Evolutionary conservation across 1,140 invertebrate genomes (phyloP), one percentile per base, ranked within the genome.

Genomic region (Apolygus lucorum): DNA sequence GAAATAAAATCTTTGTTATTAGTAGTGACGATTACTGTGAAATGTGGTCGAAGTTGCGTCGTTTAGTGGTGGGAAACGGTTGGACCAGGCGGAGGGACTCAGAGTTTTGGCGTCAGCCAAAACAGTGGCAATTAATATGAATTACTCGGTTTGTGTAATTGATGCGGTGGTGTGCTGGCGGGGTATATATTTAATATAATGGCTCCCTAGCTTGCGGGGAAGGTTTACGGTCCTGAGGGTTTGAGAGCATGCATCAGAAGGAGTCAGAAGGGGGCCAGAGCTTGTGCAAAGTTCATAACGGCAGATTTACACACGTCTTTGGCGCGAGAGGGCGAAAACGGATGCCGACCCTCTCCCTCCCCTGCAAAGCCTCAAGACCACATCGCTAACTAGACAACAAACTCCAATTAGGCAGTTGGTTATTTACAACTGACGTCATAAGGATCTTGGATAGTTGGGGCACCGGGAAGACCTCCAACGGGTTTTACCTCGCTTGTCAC

Each of bases 351-450:
- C 54, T 22, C 54, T 59, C 11, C 54, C 11, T 11, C 54, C 13
- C 54, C 11, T 11, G 54, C 4, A 24, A 22, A 22, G 8, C 8
- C 8, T 28, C 28, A 11, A 64, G 26, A 64, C 63, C 63, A 64
- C 63, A 64, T 64, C 63, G 63, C 63, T 64, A 64, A 64, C 63
- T 64, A 64, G 63, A 64, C 63, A 64, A 24, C 63, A 64, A 64
- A 64, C 63, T 64, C 63, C 63, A 26, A 64, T 64, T 64, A 27
- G 63, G 63, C 63, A 8, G 63, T 64, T 28, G 25, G 63, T 64
- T 24, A 59, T 59, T 59, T 59, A 59, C 54, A 4, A 22, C 8
- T 22, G 54, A 24, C 54, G 54, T 59, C 54, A 59, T 14, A 59
- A 59, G 54, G 54, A 59, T 59, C 54, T 24, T 59, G 54, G 4